Evolutionary conservation across 2,113 vertebrate genomes (phyloP).

Genomic region (Oostethus manadensis): DNA sequence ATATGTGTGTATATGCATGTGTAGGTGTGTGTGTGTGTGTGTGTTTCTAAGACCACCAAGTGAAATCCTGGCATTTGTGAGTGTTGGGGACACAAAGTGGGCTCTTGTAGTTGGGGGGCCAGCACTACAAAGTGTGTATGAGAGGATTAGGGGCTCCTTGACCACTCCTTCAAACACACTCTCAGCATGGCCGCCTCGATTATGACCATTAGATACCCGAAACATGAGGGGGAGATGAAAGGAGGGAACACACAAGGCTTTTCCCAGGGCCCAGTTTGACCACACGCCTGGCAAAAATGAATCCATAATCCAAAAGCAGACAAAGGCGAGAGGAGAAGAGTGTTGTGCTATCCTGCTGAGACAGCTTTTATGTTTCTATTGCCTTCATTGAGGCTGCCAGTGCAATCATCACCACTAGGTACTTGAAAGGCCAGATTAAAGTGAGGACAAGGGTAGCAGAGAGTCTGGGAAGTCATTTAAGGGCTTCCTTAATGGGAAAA

Average conservation of each 20-base stretch:
- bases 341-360: constrained; percentile 64
- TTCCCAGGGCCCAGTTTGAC: constrained; percentile 55
- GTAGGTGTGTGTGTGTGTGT: constrained; percentile 24
- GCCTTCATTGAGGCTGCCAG: constrained; percentile 59
- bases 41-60: constrained; percentile 43
- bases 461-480: constrained; percentile 59
- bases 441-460: constrained; percentile 57
- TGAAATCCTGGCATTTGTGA: constrained; percentile 32
- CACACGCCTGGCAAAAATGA: constrained; percentile 67
- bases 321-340: constrained; percentile 54
- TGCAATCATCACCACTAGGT: constrained; percentile 66
- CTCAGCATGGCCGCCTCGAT: constrained; percentile 72
- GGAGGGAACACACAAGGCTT: constrained; percentile 46
- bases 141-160: constrained; percentile 74
- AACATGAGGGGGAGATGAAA: constrained; percentile 70
- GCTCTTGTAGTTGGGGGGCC: constrained; percentile 56
- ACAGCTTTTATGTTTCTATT: constrained; percentile 59
- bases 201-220: constrained; percentile 76
- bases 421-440: constrained; percentile 67
- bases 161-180: constrained; percentile 66
- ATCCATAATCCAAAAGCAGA: constrained; percentile 62
- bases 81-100: constrained; percentile 56
- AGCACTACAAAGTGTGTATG: constrained; percentile 69
- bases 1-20: too few relatives aligned
- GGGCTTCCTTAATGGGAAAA: constrained; percentile 62